A percentile compares a stretch with the other conserved stretches of the same genome.
phyloP scores from a whole-genome alignment of 2,888 invertebrate genomes.

The Branchellion lobata region DNA sequence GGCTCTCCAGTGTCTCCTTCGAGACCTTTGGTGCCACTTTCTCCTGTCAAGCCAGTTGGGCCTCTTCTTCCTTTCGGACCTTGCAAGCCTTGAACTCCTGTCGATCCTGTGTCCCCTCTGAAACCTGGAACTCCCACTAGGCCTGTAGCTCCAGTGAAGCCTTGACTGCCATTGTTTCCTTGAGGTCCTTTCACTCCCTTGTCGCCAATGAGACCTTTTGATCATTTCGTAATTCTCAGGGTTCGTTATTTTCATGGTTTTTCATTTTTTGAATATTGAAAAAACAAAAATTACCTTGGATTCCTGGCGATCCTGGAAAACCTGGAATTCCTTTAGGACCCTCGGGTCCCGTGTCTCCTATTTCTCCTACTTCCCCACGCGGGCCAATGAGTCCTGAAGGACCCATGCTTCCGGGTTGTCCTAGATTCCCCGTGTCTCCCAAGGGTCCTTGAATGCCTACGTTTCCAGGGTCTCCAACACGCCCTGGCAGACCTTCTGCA shows the following conservation, averaged over 20 bases:
- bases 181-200: conserved; percentile 22
- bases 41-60: conserved; percentile 55
- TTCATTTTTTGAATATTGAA: too few relatives aligned
- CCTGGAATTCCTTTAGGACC: conserved; percentile 37
- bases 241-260: too few relatives aligned
- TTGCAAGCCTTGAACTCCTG: conserved; percentile 49
- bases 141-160: conserved; percentile 51
- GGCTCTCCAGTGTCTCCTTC: not conserved
- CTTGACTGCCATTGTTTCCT: conserved; percentile 51
- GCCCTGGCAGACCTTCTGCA: conserved; percentile 33
- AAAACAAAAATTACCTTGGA: conserved; percentile 37
- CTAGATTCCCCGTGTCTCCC: conserved; percentile 37
- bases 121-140: conserved; percentile 37
- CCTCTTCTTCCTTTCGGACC: conserved; percentile 54
- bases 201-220: not conserved
- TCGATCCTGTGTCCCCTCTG: conserved; percentile 32
- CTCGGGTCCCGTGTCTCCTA: conserved; percentile 38
- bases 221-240: too few relatives aligned
- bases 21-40: conserved; percentile 23
- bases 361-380: conserved; percentile 48
- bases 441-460: conserved; percentile 35
- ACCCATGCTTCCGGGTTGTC: conserved; percentile 39
- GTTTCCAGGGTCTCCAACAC: conserved; percentile 17
- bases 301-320: conserved; percentile 43
- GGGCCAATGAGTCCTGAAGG: conserved; percentile 40